Conservation (phyloP, 2,888 invertebrate genomes). For the Perizoma flavofasciatum region DNA sequence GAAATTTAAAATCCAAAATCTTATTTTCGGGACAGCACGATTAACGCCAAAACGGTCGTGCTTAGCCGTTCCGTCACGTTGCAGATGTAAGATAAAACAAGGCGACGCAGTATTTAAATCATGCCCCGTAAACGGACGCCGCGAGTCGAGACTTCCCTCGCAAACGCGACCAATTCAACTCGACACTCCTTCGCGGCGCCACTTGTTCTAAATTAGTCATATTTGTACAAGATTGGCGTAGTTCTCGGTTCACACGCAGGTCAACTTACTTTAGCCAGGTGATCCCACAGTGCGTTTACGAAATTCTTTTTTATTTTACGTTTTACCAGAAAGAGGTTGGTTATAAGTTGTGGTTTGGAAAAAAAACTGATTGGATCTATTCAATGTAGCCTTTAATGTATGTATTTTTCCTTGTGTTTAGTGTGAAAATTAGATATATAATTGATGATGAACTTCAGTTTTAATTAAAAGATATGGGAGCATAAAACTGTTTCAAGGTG, state of each 20-base stretch:
- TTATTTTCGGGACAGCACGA: constrained; percentile 33
- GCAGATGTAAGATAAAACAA: constrained; percentile 74
- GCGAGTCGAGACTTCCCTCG: constrained; percentile 37
- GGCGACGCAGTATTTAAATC: constrained; percentile 72
- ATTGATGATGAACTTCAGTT: too few species aligned
- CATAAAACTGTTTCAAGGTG: too few species aligned
- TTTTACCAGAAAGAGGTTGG: constrained; percentile 32
- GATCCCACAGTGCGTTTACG: constrained; percentile 53
- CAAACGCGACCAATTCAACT: constrained; percentile 29
- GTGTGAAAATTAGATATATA: neutral
- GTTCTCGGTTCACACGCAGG: constrained; percentile 29
- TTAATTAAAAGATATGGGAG: too few species aligned
- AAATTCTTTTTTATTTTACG: constrained; percentile 38
- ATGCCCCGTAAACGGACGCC: constrained; percentile 50
- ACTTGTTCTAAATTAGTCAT: constrained; percentile 20
- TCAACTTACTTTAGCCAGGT: constrained; percentile 50
- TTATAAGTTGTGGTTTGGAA: constrained; percentile 23
- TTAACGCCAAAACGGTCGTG: constrained; percentile 49
- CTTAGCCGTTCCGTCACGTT: constrained; percentile 66
- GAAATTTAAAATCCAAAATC: constrained; percentile 17
- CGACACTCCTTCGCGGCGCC: constrained; percentile 30
- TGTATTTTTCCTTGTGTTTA: constrained; percentile 3
- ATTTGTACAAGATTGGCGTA: constrained; percentile 12
- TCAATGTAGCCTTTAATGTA: constrained; percentile 16
- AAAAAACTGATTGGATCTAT: neutral